phyloP scores from a whole-genome alignment of 2,797 vertebrate genomes.

The Mastacembelus armatus region DNA sequence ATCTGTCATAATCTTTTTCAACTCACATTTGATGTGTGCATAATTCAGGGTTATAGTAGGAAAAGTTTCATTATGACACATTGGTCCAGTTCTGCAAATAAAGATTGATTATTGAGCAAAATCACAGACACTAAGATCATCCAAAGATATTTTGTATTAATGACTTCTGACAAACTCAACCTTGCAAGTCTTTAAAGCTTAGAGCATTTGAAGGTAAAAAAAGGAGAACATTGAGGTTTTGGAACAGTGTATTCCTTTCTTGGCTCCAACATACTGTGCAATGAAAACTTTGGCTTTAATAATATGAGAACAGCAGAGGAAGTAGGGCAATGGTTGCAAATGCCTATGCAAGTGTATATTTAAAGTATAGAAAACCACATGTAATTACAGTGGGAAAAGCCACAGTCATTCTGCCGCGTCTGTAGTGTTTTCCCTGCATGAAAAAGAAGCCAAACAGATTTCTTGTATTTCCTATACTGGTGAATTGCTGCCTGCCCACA shows the following conservation, averaged over 20 bases:
- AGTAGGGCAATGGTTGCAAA: constrained; percentile 37
- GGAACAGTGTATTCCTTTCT: background rate
- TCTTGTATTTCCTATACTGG: constrained; percentile 49
- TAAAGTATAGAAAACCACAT: constrained; percentile 74
- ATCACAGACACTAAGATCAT: constrained; percentile 16
- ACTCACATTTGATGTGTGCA: constrained; percentile 29
- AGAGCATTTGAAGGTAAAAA: background rate
- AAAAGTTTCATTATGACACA: constrained; percentile 15
- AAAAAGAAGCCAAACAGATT: constrained; percentile 51
- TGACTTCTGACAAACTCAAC: constrained; percentile 5
- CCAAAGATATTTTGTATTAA: constrained; percentile 15
- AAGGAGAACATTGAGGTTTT: too few relatives aligned
- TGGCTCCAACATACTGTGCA: background rate
- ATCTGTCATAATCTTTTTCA: constrained; percentile 70
- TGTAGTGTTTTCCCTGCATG: constrained; percentile 51
- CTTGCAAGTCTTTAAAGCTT: background rate
- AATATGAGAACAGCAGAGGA: too few relatives aligned
- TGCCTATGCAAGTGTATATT: constrained; percentile 62
- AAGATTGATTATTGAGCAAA: constrained; percentile 25
- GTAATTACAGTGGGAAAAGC: constrained; percentile 74
- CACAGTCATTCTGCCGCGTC: constrained; percentile 63
- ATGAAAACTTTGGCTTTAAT: background rate
- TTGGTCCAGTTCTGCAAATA: constrained; percentile 3
- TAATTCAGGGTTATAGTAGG: constrained; percentile 36
- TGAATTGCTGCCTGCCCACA: constrained; percentile 53